phyloP scores from a whole-genome alignment of 2,797 vertebrate genomes.

The Lemur catta region DNA sequence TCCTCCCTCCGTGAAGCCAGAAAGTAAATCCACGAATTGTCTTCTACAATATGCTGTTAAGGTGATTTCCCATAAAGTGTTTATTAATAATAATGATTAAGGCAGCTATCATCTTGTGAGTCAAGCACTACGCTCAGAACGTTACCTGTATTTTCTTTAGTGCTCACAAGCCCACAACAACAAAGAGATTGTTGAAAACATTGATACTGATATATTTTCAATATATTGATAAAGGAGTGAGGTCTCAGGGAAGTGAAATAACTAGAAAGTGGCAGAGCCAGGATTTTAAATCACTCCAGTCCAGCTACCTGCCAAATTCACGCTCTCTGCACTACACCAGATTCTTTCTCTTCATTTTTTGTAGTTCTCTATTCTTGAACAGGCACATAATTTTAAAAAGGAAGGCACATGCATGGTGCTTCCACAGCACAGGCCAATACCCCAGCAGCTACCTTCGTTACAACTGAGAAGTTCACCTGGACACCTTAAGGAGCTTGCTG shows the following conservation, averaged over 20 bases:
- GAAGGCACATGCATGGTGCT: neutral
- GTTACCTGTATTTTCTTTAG: neutral
- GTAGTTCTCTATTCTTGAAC: neutral
- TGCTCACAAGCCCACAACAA: neutral
- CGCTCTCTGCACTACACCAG: neutral
- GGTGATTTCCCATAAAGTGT: neutral
- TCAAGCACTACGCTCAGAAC: neutral
- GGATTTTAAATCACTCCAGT: neutral
- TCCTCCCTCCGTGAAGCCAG: fast-evolving
- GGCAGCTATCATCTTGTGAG: neutral
- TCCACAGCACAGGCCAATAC: neutral
- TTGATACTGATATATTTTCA: neutral
- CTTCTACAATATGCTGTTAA: neutral
- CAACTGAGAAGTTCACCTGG: too few relatives aligned
- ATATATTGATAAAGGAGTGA: neutral
- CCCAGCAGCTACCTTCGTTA: neutral
- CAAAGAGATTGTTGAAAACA: too few relatives aligned
- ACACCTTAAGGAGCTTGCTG: fast-evolving
- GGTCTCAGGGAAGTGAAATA: constrained; percentile 1
- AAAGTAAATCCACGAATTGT: neutral
- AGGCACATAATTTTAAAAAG: neutral
- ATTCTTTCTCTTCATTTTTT: neutral
- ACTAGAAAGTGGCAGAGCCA: neutral
- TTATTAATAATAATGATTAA: neutral
- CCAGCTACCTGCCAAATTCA: neutral